Evolutionary conservation across 2,888 invertebrate species (phyloP).

Genomic region (Tenodera sinensis): DNA sequence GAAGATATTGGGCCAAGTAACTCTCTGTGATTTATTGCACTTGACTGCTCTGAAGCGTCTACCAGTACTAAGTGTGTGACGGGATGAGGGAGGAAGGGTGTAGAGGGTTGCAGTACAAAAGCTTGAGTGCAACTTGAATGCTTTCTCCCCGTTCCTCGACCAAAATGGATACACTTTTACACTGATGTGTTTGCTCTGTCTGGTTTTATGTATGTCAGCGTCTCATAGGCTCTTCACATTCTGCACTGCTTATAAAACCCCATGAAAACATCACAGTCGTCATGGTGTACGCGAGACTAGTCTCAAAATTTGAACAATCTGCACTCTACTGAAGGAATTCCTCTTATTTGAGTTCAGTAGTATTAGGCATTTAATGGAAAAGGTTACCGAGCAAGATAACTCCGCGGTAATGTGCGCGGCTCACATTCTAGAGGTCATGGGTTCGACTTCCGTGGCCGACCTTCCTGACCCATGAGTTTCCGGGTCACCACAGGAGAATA

Average conservation of each 20-base stretch:
- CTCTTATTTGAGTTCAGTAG: too few relatives aligned
- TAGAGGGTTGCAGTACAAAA: background rate
- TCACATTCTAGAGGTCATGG: too few relatives aligned
- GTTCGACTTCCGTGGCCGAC: too few relatives aligned
- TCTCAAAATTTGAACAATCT: too few relatives aligned
- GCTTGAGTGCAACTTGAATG: background rate
- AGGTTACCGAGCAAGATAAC: too few relatives aligned
- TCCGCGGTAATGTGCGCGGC: too few relatives aligned
- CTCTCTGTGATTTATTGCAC: background rate
- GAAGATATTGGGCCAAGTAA: background rate
- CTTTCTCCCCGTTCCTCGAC: background rate
- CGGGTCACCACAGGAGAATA: too few relatives aligned
- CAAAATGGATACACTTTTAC: background rate
- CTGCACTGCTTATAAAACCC: background rate
- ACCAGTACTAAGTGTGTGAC: background rate
- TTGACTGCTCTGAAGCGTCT: background rate
- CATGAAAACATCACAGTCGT: background rate
- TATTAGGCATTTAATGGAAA: too few relatives aligned
- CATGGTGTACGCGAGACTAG: too few relatives aligned
- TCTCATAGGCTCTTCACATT: background rate
- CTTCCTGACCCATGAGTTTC: too few relatives aligned
- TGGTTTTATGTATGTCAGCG: background rate
- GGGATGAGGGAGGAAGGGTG: too few relatives aligned
- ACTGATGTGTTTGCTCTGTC: background rate
- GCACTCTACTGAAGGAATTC: too few relatives aligned